Conservation (phyloP, 1,140 invertebrate species). For the Apis cerana region DNA sequence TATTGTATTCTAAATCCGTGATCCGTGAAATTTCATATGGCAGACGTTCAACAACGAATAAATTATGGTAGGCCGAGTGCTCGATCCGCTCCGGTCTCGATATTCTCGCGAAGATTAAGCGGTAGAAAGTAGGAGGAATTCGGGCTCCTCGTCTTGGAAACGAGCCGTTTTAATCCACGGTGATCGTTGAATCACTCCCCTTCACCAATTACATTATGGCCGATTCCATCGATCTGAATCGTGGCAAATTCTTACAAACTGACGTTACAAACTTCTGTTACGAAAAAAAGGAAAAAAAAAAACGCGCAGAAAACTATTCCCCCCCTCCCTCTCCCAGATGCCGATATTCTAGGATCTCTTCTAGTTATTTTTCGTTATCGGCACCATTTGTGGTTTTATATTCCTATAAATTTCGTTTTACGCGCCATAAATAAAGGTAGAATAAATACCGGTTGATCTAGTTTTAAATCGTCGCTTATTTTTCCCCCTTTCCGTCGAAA, state of each 20-base stretch:
- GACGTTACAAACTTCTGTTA: background rate
- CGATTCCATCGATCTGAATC: background rate
- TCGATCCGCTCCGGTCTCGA: background rate
- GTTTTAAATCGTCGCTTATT: background rate
- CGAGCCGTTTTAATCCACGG: constrained; percentile 9
- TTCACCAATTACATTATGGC: constrained; percentile 16
- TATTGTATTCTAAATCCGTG: background rate
- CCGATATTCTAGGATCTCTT: no score
- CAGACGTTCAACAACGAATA: constrained; percentile 13
- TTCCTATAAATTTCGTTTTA: background rate
- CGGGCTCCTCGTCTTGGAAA: constrained; percentile 19
- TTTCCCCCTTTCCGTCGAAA: background rate
- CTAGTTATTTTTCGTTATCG: no score
- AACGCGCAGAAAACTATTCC: no score
- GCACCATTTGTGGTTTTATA: background rate
- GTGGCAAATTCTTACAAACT: constrained; percentile 1
- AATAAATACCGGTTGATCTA: background rate
- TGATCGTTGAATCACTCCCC: constrained; percentile 18
- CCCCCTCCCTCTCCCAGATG: no score
- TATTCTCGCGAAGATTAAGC: constrained; percentile 7
- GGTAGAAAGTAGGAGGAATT: constrained; percentile 37
- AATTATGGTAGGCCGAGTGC: background rate
- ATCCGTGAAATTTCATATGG: constrained; percentile 10
- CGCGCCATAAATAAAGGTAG: background rate
- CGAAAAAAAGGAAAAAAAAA: background rate